Percentiles rank a stretch among this genome's conserved stretches.
phyloP scores from a whole-genome alignment of 37 sponge, comb jelly and placozoan species.

The Chondrosia reniformis region DNA sequence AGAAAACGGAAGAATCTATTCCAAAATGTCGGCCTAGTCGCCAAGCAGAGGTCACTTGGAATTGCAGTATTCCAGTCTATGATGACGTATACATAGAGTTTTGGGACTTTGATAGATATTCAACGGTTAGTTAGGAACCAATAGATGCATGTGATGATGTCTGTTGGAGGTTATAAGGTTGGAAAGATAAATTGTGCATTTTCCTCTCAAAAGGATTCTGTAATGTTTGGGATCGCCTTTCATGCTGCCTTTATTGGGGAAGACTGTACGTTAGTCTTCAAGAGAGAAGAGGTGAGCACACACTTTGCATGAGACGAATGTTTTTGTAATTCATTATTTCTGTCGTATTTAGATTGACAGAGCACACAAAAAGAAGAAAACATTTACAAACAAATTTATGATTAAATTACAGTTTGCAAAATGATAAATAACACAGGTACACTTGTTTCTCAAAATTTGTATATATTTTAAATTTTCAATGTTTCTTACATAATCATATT shows the following conservation, averaged over 20 bases:
- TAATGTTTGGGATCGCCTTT: slow-evolving; percentile 25
- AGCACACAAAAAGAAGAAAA: slow-evolving; percentile 30
- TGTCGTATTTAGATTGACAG: slow-evolving; percentile 21
- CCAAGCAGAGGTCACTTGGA: background rate
- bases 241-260: slow-evolving; percentile 25
- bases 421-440: background rate
- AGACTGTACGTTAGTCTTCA: background rate
- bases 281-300: slow-evolving; percentile 23
- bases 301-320: too few species aligned
- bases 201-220: background rate
- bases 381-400: slow-evolving; percentile 25
- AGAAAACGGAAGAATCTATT: slow-evolving; percentile 34
- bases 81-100: slow-evolving; percentile 36
- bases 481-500: background rate
- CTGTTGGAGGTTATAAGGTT: background rate
- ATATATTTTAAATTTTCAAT: background rate
- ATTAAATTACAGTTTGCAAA: slow-evolving; percentile 29
- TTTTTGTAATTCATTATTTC: too few species aligned
- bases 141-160: background rate
- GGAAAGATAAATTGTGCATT: background rate
- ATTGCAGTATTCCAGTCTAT: background rate
- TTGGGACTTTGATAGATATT: slow-evolving; percentile 25
- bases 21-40: slow-evolving; percentile 11
- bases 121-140: background rate
- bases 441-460: background rate